Evolutionary conservation across 2,888 invertebrate species (phyloP).

Genomic region (Parthenolecanium corni): DNA sequence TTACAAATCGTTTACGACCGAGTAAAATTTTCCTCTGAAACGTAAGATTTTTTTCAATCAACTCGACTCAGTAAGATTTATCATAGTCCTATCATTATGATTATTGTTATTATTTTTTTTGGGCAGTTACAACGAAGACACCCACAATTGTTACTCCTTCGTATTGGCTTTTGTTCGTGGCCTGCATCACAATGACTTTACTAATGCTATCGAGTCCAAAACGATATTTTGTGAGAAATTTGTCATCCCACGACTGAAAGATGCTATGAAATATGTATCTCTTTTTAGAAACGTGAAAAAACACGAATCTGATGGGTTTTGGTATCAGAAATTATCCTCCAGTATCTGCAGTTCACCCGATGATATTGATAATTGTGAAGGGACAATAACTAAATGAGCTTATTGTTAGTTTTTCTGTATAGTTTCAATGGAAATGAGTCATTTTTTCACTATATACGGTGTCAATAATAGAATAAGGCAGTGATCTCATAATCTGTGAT

Average conservation of each 20-base stretch:
- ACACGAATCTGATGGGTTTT: not conserved
- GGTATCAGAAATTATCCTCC: too few species aligned
- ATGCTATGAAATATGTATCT: conserved; percentile 1
- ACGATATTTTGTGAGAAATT: conserved; percentile 1
- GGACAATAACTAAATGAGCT: too few species aligned
- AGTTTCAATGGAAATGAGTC: too few species aligned
- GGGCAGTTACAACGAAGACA: conserved; percentile 56
- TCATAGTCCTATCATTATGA: not conserved
- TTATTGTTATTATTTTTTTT: conserved; percentile 3
- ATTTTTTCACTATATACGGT: too few species aligned
- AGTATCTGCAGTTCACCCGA: too few species aligned
- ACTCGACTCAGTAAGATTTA: not conserved
- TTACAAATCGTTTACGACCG: conserved; percentile 48
- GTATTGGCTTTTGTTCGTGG: conserved; percentile 65
- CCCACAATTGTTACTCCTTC: conserved; percentile 77
- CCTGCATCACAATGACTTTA: not conserved
- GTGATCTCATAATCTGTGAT: too few species aligned
- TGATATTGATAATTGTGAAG: too few species aligned
- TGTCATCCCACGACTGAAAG: conserved; percentile 6
- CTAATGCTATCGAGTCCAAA: not conserved
- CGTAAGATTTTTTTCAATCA: not conserved
- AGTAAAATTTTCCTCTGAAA: conserved; percentile 33
- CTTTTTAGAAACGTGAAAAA: conserved; percentile 6
- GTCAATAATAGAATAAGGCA: too few species aligned
- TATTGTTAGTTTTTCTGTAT: too few species aligned